Evolutionary conservation across 2,888 invertebrate genomes (phyloP).

Genomic region (Luperina testacea): DNA sequence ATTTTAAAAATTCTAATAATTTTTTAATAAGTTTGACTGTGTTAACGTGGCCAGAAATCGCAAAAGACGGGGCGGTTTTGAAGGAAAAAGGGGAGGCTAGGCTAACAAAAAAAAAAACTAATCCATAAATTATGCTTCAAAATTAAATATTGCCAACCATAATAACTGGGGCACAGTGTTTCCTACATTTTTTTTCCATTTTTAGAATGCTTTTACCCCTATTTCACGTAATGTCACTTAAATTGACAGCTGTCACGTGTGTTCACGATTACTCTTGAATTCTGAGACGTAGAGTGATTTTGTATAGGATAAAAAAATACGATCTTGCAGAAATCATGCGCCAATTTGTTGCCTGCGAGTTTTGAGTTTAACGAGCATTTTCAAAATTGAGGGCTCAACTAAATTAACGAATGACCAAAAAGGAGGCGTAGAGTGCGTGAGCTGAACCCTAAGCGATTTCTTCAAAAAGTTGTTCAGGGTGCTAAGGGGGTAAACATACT

Average conservation of each 20-base stretch:
- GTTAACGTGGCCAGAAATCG: neutral
- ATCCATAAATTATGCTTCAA: neutral
- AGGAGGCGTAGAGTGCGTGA: too few relatives aligned
- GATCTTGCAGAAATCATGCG: neutral
- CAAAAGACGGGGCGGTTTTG: neutral
- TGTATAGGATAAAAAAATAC: conserved; percentile 16
- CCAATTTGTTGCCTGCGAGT: conserved; percentile 6
- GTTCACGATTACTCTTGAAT: conserved; percentile 1
- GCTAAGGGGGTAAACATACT: too few relatives aligned
- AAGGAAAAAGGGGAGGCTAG: neutral
- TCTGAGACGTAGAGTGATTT: neutral
- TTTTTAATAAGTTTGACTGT: neutral
- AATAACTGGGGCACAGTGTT: neutral
- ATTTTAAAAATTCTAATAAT: neutral
- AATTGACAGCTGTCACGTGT: conserved; percentile 42
- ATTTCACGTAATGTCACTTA: neutral
- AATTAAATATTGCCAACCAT: neutral
- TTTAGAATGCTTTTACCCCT: neutral
- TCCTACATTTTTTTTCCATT: neutral
- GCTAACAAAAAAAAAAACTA: neutral
- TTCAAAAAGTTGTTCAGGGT: too few relatives aligned
- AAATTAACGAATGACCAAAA: too few relatives aligned
- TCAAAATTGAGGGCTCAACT: neutral
- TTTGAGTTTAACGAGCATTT: neutral
- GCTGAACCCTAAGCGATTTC: too few relatives aligned